Base-by-base conservation (phyloP, 2,888 invertebrate species). In the Noctua janthe region DNA sequence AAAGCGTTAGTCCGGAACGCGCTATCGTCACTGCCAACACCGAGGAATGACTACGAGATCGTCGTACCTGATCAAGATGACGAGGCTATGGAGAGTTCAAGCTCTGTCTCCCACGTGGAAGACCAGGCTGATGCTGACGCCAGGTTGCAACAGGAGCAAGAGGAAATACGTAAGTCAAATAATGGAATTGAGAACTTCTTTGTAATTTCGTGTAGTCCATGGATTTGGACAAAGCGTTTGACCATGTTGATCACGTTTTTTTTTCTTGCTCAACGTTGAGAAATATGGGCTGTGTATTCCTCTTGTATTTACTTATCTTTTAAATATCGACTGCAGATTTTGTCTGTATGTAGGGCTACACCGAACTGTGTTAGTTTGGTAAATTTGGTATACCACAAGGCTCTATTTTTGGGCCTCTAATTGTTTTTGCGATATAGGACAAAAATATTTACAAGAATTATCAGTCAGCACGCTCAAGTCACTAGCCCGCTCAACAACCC, bases 31-130 rank as follows among this genome's bases (percentile, higher is more conserved):
- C 96, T 99, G 80, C 99, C 99, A 2, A 95, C 98, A 2, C 99
- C 99, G 0, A 98, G 98, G 89, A 99, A 99, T 94, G 99, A 99
- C 96, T 99, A 99, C 94, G 99, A 99, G 97, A 99, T 99, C 91
- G 99, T 99, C 67, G 99, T 99, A 23, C 99, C 99, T 0, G 99
- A 99, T 84, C 97, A 98, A 76, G 98, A 98, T 76, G 96, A 97
- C 79, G 95, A 97, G 82, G 90, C 94, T 0, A 82, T 80, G 73
- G 91, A 92, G 51, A 91, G 89, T 62, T 59, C 80, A 29, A 87
- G 80, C 4, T 85, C 90, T 29, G 90, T 90, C 8, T 89, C 91
- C 39, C 91, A 94, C 15, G 94, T 98, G 0, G 99, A 99, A 92
- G 99, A 99, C 95, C 99, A 99, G 94, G 98, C 99, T 0, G 99